phyloP scores from a whole-genome alignment of 2,888 invertebrate genomes.

The Hedychridium roseum region DNA sequence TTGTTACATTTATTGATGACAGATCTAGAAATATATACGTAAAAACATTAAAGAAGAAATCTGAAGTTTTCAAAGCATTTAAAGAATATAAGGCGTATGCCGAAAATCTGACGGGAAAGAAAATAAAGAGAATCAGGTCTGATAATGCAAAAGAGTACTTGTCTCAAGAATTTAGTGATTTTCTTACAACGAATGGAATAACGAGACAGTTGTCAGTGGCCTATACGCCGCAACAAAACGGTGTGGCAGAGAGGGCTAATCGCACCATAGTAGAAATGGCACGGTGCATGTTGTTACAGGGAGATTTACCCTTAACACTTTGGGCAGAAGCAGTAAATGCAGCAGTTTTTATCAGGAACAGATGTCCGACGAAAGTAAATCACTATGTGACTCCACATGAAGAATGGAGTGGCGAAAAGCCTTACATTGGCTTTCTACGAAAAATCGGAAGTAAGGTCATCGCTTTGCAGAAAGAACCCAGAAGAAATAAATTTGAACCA shows the following conservation, averaged over 20 bases:
- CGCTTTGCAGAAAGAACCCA: constrained; percentile 1
- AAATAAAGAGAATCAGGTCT: no score
- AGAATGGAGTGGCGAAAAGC: constrained; percentile 3
- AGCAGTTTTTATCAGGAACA: constrained; percentile 5
- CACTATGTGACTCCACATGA: constrained; percentile 1
- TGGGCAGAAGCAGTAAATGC: constrained; percentile 9
- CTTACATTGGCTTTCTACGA: constrained; percentile 6
- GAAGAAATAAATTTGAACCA: constrained; percentile 3
- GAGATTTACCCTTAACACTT: background rate
- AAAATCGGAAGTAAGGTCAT: constrained; percentile 9
- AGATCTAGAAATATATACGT: background rate
- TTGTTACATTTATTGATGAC: background rate
- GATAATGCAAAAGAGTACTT: no score
- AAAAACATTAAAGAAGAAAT: background rate
- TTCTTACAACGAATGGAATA: constrained; percentile 2
- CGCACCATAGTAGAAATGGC: constrained; percentile 10
- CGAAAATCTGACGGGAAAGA: no score
- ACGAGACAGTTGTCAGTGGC: constrained; percentile 6
- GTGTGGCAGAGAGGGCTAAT: no score
- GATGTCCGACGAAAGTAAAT: constrained; percentile 1
- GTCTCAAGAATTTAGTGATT: no score
- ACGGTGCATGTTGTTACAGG: constrained; percentile 8
- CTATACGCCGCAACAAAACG: constrained; percentile 15
- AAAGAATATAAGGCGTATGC: no score
- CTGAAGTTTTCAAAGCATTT: background rate